Evolutionary conservation across 2,888 invertebrate genomes (phyloP).

Genomic region (Matsumyia berberina): DNA sequence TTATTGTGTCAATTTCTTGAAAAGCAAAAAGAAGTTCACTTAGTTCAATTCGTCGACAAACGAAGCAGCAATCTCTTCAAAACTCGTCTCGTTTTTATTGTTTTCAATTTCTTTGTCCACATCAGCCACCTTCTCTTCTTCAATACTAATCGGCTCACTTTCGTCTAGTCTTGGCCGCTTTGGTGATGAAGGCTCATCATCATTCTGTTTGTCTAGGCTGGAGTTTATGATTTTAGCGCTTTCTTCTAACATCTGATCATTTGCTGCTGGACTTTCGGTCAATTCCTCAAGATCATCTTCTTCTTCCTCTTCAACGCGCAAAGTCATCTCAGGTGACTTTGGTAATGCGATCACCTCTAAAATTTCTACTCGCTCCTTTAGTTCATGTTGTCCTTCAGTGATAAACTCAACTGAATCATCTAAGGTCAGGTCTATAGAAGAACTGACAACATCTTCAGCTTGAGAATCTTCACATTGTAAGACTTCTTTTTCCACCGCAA

Average conservation of each 20-base stretch:
- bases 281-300: slow-evolving; percentile 41
- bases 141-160: not conserved
- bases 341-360: not conserved
- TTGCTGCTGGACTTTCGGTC: not conserved
- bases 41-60: slow-evolving; percentile 79
- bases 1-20: no score
- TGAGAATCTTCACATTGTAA: slow-evolving; percentile 4
- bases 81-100: slow-evolving; percentile 37
- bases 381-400: not conserved
- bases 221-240: not conserved
- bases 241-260: not conserved
- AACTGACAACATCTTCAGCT: not conserved
- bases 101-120: slow-evolving; percentile 1
- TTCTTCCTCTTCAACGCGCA: slow-evolving; percentile 66
- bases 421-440: slow-evolving; percentile 59
- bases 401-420: slow-evolving; percentile 67
- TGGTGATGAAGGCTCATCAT: slow-evolving; percentile 20
- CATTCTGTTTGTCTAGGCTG: not conserved
- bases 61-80: slow-evolving; percentile 77
- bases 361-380: not conserved
- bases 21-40: no score
- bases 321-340: slow-evolving; percentile 66
- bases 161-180: slow-evolving; percentile 48
- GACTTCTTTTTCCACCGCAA: slow-evolving; percentile 7
- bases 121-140: not conserved